Percentiles rank a stretch among this genome's conserved stretches.
Evolutionary conservation across 2,797 vertebrate genomes (phyloP).

Genomic region (Sebastolobus altivelis): DNA sequence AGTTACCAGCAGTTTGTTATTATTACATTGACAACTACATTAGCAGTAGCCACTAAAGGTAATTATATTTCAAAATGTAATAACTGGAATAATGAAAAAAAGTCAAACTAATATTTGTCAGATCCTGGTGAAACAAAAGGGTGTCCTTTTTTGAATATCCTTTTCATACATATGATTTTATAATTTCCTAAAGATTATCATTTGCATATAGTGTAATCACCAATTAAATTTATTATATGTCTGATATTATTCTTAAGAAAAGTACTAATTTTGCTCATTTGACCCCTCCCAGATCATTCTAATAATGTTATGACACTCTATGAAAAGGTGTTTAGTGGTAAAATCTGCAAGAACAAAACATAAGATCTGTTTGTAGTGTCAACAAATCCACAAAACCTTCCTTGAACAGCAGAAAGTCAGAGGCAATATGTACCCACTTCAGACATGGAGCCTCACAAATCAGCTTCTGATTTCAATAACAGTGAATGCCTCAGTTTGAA

Average conservation of each 20-base stretch:
- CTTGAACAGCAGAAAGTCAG: neutral
- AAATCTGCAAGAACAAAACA: neutral
- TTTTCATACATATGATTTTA: neutral
- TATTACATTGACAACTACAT: too few species aligned
- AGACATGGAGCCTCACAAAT: slow-evolving; percentile 6
- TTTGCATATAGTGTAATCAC: neutral
- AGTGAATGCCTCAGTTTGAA: neutral
- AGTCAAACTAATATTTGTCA: neutral
- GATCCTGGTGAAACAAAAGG: too few species aligned
- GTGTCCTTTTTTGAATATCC: neutral
- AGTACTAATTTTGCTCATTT: accelerated
- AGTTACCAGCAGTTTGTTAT: too few species aligned
- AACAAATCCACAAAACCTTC: neutral
- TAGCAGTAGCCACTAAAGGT: too few species aligned
- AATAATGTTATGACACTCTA: neutral
- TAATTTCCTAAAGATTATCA: neutral
- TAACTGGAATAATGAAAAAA: neutral
- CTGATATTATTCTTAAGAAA: neutral
- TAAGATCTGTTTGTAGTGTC: neutral
- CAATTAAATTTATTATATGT: neutral
- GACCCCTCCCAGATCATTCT: neutral
- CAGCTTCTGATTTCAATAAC: slow-evolving; percentile 13
- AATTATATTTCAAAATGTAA: too few species aligned
- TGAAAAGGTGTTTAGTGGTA: too few species aligned
- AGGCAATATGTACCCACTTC: neutral